Conservation (phyloP, 35 echinoderm and acorn worm species). For the Eucidaris tribuloides region DNA sequence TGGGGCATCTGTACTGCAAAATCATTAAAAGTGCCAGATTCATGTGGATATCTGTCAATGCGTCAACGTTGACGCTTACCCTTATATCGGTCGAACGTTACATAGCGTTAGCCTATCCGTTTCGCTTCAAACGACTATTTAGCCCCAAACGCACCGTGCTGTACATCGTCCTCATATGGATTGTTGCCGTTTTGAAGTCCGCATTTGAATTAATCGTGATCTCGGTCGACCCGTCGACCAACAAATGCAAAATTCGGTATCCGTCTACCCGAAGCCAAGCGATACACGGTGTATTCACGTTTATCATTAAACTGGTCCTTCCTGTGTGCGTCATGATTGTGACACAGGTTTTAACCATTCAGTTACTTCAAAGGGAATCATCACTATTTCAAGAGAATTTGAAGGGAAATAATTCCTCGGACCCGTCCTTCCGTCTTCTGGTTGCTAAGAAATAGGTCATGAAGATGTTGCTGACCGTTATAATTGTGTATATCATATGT, state of each 20-base stretch:
- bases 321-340: constrained; percentile 36
- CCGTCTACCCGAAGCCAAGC: neutral
- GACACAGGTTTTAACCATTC: neutral
- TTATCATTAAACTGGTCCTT: constrained; percentile 34
- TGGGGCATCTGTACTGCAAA: too few relatives aligned
- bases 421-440: neutral
- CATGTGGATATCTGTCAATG: too few relatives aligned
- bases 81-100: too few relatives aligned
- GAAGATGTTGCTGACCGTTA: constrained; percentile 49
- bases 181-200: too few relatives aligned
- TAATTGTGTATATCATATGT: constrained; percentile 42
- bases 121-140: too few relatives aligned
- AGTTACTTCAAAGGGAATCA: neutral
- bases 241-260: neutral
- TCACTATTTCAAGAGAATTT: neutral
- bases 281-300: constrained; percentile 14
- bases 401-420: neutral
- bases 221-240: too few relatives aligned
- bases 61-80: too few relatives aligned
- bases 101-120: too few relatives aligned
- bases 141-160: too few relatives aligned
- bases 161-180: too few relatives aligned
- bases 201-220: too few relatives aligned
- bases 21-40: too few relatives aligned
- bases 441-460: constrained; percentile 24